Evolutionary conservation across 2,888 invertebrate species (phyloP).

Genomic region (Fragum whitleyi): DNA sequence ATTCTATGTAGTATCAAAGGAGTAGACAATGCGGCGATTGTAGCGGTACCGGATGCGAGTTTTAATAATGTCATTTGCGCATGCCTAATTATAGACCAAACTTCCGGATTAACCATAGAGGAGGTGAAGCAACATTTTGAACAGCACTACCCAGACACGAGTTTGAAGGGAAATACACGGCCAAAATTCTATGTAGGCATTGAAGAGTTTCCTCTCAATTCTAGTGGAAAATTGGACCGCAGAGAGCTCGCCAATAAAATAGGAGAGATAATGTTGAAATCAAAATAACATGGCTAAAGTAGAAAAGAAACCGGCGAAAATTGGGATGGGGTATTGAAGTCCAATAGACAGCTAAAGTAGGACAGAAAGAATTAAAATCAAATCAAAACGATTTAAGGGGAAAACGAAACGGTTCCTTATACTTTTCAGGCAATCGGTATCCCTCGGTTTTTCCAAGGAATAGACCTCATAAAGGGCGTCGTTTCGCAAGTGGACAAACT

Average conservation of each 20-base stretch:
- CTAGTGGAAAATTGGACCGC: constrained; percentile 36
- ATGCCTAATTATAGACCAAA: constrained; percentile 25
- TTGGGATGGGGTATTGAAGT: too few species aligned
- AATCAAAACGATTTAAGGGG: too few species aligned
- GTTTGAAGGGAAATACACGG: background rate
- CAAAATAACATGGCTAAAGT: too few species aligned
- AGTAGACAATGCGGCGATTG: constrained; percentile 26
- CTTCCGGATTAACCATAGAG: background rate
- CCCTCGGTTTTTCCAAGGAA: too few species aligned
- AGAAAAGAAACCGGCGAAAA: too few species aligned
- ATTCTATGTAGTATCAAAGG: constrained; percentile 21
- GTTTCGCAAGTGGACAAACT: too few species aligned
- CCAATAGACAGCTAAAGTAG: too few species aligned
- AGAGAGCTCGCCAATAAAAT: constrained; percentile 10
- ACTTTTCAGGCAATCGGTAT: too few species aligned
- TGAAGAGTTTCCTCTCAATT: constrained; percentile 22
- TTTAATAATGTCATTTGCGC: constrained; percentile 44
- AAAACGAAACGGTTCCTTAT: too few species aligned
- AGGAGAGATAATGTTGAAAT: background rate
- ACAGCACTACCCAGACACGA: background rate
- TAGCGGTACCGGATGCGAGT: constrained; percentile 47
- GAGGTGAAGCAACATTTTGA: constrained; percentile 21
- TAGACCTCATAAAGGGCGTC: too few species aligned
- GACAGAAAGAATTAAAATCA: too few species aligned
- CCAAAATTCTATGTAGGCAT: constrained; percentile 31